These are phyloP conservation scores for Emys orbicularis DNA, from an alignment of 2,797 vertebrate species.

Conservation along the genomic window DNA sequence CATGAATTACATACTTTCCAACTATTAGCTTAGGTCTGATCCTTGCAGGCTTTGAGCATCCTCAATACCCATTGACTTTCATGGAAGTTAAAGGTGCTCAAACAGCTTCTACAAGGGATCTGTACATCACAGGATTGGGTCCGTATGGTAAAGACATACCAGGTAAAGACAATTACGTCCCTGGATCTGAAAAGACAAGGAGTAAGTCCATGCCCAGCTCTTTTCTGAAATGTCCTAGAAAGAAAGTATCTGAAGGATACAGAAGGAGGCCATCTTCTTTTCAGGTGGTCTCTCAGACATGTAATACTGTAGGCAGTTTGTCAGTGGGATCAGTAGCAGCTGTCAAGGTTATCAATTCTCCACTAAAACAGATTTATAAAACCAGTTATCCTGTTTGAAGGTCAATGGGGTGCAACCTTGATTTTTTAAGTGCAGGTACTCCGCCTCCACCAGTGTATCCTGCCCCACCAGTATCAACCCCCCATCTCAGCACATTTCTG, in stretches of 20 bases:
- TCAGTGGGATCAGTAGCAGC: background rate
- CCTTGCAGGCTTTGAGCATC: background rate
- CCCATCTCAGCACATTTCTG: too few relatives aligned
- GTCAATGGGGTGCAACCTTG: too few relatives aligned
- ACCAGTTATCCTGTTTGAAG: conserved; percentile 47
- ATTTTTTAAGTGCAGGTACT: too few relatives aligned
- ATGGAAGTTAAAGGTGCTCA: background rate
- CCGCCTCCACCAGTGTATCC: too few relatives aligned
- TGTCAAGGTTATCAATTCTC: conserved; percentile 32
- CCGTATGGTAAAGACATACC: background rate
- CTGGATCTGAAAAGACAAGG: background rate
- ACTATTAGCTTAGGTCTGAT: background rate
- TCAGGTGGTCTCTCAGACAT: background rate
- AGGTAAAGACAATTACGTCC: background rate
- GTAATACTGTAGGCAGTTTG: background rate
- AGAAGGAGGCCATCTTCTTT: background rate
- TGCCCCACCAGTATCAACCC: too few relatives aligned
- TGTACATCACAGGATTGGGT: background rate
- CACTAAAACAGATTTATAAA: conserved; percentile 48
- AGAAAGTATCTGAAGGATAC: background rate
- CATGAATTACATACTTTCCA: background rate
- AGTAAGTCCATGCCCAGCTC: background rate
- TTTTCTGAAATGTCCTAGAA: background rate
- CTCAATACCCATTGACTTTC: background rate
- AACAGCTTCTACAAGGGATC: background rate